Base-by-base conservation (phyloP, 1,140 invertebrate species). In the Drosophila sp. region DNA sequence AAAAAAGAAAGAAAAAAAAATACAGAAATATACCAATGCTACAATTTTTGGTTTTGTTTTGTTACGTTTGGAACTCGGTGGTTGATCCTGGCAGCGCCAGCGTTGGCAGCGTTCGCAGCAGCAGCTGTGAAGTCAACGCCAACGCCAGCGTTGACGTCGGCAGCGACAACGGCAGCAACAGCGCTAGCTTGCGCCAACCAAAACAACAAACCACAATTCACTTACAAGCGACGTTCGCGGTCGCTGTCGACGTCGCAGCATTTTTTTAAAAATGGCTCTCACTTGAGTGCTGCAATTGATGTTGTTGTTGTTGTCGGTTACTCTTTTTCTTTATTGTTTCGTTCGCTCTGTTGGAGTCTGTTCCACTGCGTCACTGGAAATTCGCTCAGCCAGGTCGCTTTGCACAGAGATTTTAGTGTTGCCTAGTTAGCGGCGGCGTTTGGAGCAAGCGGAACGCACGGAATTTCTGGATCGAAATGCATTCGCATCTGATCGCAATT, bases 201-300 rank as follows among this genome's bases (percentile, higher is more conserved):
- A 90, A 90, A 89, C 89, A 89, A 90, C 89, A 90, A 90, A 90
- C 89, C 89, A 89, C 89, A 90, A 90, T 90, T 90, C 89, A 90
- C 89, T 90, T 90, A 90, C 84, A 83, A 71, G 59, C 61, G 40
- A 64, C 67, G 59, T 72, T 64, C 66, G 66, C 72, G 72, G 59
- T 71, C 72, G 58, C 54, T 48, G 45, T 21, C 46, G 46, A 27
- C 25, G 46, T 46, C 11, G 40, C 38, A 21, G 61, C 43, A 51
- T 54, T 73, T 59, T 59, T 58, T 73, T 67, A 29, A 63, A 46
- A 53, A 63, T 71, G 38, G 40, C 50, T 56, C 43, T 54, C 51
- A 25, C 18, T 61, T 62, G 21, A 21, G 29, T 50, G 46, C 21
- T 66, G 53, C 50, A 61, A 62, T 56, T 56, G 34, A 29, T 34